These are phyloP conservation scores for Oryctolagus cuniculus DNA, from an alignment of 2,113 vertebrate genomes.

Conservation along the genomic window DNA sequence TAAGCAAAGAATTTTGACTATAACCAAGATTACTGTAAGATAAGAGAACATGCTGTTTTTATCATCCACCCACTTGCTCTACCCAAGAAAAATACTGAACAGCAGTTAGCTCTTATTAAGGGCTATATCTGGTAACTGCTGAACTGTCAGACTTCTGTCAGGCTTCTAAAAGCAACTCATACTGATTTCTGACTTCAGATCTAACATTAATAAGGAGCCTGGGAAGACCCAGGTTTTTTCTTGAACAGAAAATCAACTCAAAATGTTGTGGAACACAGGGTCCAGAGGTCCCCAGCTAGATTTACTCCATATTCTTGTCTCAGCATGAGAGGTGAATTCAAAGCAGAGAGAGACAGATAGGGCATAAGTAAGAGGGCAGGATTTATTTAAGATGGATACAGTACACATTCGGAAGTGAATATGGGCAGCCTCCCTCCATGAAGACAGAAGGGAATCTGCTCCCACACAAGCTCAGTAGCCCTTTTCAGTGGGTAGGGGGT, in stretches of 20 bases:
- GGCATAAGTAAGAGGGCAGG: too few species aligned
- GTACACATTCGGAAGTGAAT: too few species aligned
- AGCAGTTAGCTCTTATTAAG: conserved; percentile 75
- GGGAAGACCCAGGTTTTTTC: conserved; percentile 28
- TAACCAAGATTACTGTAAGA: conserved; percentile 79
- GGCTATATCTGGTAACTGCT: conserved; percentile 72
- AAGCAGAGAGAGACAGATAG: too few species aligned
- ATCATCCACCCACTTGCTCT: conserved; percentile 78
- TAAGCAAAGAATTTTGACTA: conserved; percentile 75
- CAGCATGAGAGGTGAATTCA: too few species aligned
- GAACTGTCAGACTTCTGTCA: conserved; percentile 66
- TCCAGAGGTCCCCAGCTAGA: too few species aligned
- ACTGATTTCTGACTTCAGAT: conserved; percentile 63
- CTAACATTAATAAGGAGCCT: conserved; percentile 49
- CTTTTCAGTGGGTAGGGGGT: too few species aligned
- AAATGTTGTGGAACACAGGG: too few species aligned
- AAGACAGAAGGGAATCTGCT: too few species aligned
- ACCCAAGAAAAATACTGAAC: conserved; percentile 77
- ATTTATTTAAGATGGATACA: too few species aligned
- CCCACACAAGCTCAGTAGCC: too few species aligned
- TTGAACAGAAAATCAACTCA: neutral
- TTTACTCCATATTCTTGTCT: too few species aligned
- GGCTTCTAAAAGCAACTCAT: conserved; percentile 45
- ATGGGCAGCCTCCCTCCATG: too few species aligned
- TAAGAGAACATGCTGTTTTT: conserved; percentile 79